phyloP scores from a whole-genome alignment of 2,113 vertebrate genomes.

The Paradisaea rubra region DNA sequence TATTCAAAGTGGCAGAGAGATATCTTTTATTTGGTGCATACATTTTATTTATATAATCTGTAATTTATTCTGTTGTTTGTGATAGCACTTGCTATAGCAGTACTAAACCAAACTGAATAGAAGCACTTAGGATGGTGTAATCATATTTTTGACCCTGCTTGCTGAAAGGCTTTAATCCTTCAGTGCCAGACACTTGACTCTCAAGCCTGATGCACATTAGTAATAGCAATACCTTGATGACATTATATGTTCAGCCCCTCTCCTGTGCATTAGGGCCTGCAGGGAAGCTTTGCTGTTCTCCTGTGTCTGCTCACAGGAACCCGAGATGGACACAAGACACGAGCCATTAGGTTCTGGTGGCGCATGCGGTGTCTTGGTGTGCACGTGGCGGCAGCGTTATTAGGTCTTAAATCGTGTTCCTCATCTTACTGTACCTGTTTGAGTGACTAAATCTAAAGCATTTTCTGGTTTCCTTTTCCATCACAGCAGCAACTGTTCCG shows the following conservation, averaged over 20 bases:
- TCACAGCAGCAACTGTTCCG: accelerated
- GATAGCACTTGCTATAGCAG: background rate
- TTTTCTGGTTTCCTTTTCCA: background rate
- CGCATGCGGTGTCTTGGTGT: accelerated
- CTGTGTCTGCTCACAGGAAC: background rate
- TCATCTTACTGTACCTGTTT: background rate
- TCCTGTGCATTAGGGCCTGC: background rate
- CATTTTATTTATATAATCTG: background rate
- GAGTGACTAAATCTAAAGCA: background rate
- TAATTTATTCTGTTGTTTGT: background rate
- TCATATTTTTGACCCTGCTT: background rate
- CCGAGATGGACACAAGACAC: accelerated
- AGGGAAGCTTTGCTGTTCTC: background rate
- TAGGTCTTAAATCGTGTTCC: background rate
- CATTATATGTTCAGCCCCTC: accelerated
- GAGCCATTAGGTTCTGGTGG: background rate
- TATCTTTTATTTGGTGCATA: background rate
- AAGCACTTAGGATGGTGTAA: background rate
- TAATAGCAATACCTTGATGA: background rate
- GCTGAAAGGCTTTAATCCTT: background rate
- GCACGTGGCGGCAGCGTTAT: accelerated
- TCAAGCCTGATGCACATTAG: background rate
- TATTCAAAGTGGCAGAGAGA: background rate
- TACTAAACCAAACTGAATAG: background rate
- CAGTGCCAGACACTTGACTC: background rate